A percentile compares a stretch with the other conserved stretches of the same genome.
These are phyloP conservation scores for Chrysolina haemoptera DNA, from an alignment of 2,888 invertebrate genomes.

Conservation along the genomic window DNA sequence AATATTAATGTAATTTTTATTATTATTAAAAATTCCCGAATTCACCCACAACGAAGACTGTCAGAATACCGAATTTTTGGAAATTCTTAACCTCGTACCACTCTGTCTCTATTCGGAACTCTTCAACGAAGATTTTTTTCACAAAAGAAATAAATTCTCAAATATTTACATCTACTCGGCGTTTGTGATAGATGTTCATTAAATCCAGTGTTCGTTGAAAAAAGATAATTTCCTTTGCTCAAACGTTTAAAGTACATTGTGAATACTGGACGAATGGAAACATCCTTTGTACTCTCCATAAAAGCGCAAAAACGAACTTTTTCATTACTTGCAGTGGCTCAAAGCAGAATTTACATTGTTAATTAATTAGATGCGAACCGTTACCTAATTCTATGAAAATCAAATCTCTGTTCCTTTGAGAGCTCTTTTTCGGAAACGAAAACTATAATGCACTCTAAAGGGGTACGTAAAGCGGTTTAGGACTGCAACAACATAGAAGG, in stretches of 20 bases:
- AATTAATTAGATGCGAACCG: conserved; percentile 5
- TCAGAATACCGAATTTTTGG: no score
- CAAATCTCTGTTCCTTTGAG: neutral
- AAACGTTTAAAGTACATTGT: neutral
- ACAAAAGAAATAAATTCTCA: neutral
- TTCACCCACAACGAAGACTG: no score
- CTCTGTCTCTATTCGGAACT: no score
- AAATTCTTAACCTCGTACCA: no score
- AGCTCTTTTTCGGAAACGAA: neutral
- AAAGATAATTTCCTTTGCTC: neutral
- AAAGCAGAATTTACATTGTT: conserved; percentile 8
- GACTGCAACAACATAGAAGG: no score
- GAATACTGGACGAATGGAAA: neutral
- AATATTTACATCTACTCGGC: neutral
- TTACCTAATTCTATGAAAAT: neutral
- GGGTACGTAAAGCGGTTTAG: no score
- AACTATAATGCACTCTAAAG: no score
- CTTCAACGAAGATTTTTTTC: no score
- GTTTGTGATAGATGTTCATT: neutral
- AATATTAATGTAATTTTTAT: no score
- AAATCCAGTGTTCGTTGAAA: neutral
- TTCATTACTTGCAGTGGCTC: neutral
- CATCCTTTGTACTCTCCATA: neutral
- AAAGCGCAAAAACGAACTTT: neutral
- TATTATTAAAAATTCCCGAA: no score